Conservation (phyloP, 37 sponge, comb jelly and placozoan genomes). For the Halisarca cf. caerulea region DNA sequence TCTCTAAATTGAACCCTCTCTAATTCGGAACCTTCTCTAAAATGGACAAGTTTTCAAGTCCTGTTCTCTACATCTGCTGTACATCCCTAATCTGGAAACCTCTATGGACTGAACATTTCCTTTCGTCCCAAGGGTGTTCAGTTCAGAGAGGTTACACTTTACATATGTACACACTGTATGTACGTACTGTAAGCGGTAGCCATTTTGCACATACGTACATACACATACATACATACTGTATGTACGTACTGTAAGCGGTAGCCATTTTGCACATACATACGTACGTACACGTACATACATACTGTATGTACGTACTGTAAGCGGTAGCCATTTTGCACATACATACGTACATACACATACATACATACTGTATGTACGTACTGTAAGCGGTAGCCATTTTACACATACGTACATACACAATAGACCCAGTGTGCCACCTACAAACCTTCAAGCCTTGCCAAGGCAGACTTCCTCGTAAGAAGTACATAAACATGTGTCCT, state of each 20-base stretch:
- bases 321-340: no score
- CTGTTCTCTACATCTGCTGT: no score
- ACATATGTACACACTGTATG: neutral
- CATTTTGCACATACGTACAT: neutral
- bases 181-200: neutral
- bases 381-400: neutral
- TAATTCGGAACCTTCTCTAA: no score
- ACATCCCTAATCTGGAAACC: no score
- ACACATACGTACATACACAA: neutral
- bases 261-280: no score
- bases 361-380: neutral
- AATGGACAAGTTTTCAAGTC: no score
- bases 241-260: no score
- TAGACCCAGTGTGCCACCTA: neutral
- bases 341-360: no score
- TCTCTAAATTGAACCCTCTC: no score
- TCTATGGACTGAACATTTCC: neutral
- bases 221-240: no score
- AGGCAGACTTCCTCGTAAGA: conserved; percentile 94
- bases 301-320: no score
- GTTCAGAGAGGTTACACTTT: neutral
- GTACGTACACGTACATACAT: no score
- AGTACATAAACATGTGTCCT: conserved; percentile 99
- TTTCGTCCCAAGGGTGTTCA: neutral
- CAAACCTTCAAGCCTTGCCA: conserved; percentile 97